A percentile compares a stretch with the other conserved stretches of the same genome.
Evolutionary conservation across 1,140 invertebrate genomes (phyloP).

Genomic region (Paralvinella palmiformis): DNA sequence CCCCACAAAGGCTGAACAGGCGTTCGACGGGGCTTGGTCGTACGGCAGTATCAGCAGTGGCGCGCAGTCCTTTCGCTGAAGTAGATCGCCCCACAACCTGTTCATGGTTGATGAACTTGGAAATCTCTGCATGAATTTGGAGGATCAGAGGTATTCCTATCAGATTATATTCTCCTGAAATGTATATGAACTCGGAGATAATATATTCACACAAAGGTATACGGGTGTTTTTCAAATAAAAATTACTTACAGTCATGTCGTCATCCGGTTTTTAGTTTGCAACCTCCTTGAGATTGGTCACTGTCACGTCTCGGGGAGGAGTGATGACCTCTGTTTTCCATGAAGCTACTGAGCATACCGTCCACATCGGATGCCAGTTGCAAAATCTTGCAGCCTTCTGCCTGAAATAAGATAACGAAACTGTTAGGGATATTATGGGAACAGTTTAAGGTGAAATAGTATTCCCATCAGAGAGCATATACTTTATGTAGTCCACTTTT

Average conservation of each 20-base stretch:
- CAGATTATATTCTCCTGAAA: neutral
- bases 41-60: neutral
- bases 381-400: slow-evolving; percentile 1
- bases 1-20: no score
- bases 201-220: neutral
- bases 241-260: slow-evolving; percentile 7
- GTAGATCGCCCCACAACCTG: no score
- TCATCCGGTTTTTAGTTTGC: neutral
- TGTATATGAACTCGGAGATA: neutral
- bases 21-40: neutral
- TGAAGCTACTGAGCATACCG: neutral
- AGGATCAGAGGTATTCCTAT: no score
- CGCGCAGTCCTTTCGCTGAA: neutral
- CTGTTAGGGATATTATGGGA: slow-evolving; percentile 1
- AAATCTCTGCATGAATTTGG: neutral
- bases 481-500: no score
- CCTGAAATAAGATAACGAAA: neutral
- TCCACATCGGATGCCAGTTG: no score
- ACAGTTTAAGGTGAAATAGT: neutral
- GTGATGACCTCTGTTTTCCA: neutral
- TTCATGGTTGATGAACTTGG: neutral
- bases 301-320: neutral
- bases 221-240: neutral
- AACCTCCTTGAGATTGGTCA: neutral
- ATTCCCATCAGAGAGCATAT: no score